These are phyloP conservation scores for Halesus radiatus DNA, from an alignment of 1,140 invertebrate genomes.

Conservation along the genomic window DNA sequence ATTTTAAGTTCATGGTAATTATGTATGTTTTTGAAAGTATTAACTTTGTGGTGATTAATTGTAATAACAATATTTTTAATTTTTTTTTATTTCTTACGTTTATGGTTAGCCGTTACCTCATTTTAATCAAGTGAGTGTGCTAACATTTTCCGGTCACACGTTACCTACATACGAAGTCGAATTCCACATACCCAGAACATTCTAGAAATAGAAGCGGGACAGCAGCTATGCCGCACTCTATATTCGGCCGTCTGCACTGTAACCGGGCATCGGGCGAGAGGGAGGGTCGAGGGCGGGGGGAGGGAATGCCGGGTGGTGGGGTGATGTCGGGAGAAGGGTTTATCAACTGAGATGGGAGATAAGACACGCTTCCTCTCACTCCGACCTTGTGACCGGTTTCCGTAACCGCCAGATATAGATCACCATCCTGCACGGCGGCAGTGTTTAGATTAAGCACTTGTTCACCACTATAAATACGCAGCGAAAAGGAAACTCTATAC, in stretches of 20 bases:
- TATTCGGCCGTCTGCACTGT: conserved; percentile 41
- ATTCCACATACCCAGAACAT: conserved; percentile 40
- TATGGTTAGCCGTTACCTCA: too few species aligned
- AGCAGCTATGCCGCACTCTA: conserved; percentile 47
- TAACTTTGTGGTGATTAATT: too few species aligned
- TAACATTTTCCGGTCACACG: conserved; percentile 25
- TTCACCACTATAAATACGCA: conserved; percentile 29
- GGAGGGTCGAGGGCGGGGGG: too few species aligned
- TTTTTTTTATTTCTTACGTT: too few species aligned
- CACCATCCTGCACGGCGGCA: conserved; percentile 1
- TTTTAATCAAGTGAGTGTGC: too few species aligned
- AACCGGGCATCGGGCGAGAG: background rate
- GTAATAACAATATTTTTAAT: too few species aligned
- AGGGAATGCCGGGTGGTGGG: too few species aligned
- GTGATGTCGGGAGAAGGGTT: background rate
- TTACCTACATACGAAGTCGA: conserved; percentile 22
- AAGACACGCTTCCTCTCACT: conserved; percentile 16
- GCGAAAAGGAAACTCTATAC: conserved; percentile 40
- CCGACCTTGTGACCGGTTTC: conserved; percentile 53
- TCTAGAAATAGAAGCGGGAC: conserved; percentile 44
- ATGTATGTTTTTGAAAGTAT: too few species aligned
- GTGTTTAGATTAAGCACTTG: background rate
- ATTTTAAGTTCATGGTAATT: too few species aligned
- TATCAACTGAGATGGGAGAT: conserved; percentile 38
- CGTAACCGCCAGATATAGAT: conserved; percentile 25